phyloP scores from a whole-genome alignment of 2,797 vertebrate genomes.

The Oryzias sinensis region DNA sequence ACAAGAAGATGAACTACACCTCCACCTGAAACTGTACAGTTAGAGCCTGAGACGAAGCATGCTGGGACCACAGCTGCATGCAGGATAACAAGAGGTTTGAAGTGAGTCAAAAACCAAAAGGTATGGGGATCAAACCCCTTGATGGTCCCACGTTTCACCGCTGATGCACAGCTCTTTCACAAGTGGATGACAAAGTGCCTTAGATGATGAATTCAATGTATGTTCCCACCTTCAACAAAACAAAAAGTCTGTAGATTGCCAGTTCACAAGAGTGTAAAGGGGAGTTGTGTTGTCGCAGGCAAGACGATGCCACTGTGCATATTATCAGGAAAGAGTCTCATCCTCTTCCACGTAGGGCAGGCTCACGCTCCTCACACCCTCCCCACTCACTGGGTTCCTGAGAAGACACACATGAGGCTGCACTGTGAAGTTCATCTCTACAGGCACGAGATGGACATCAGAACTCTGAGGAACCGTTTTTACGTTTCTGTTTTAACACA shows the following conservation, averaged over 20 bases:
- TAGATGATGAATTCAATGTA: slow-evolving; percentile 9
- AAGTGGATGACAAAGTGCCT: slow-evolving; percentile 33
- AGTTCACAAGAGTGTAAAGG: slow-evolving; percentile 54
- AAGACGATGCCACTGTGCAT: slow-evolving; percentile 30
- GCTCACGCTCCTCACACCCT: slow-evolving; percentile 80
- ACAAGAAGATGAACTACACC: slow-evolving; percentile 47
- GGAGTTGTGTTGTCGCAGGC: slow-evolving; percentile 42
- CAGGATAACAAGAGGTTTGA: slow-evolving; percentile 35
- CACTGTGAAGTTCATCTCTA: no score
- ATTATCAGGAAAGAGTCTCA: slow-evolving; percentile 86
- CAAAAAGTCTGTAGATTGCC: slow-evolving; percentile 14
- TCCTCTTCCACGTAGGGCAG: slow-evolving; percentile 86
- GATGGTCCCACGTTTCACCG: slow-evolving; percentile 14
- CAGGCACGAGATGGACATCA: no score
- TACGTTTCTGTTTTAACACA: no score
- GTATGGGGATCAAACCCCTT: slow-evolving; percentile 18
- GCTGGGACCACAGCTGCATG: slow-evolving; percentile 68
- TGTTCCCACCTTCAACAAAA: slow-evolving; percentile 28
- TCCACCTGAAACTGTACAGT: slow-evolving; percentile 58
- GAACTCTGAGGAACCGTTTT: no score
- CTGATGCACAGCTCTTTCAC: slow-evolving; percentile 13
- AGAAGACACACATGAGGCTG: slow-evolving; percentile 39
- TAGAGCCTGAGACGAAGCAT: slow-evolving; percentile 74
- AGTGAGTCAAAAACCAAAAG: slow-evolving; percentile 13
- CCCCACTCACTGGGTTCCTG: slow-evolving; percentile 91